Base-by-base conservation (phyloP, 1,140 invertebrate genomes). In the Diachasmimorpha longicaudata region DNA sequence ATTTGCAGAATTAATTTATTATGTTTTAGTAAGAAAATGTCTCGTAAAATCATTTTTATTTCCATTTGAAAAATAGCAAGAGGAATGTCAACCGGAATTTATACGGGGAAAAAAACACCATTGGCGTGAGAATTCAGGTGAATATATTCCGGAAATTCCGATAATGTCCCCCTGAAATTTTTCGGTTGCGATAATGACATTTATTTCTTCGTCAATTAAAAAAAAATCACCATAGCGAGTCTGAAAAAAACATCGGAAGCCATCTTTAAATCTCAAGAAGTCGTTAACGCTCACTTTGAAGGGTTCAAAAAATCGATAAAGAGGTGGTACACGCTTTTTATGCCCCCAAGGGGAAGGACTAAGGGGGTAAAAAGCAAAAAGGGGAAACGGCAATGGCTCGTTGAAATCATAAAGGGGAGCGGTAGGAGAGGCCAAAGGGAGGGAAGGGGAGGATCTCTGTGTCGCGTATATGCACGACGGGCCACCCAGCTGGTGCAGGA, bases 401-500 rank as follows among this genome's bases (percentile, higher is more conserved):
- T 63, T 63, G 58, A 72, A 55, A 71, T 48, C 23, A 52, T 52
- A 46, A 46, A 71, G 39, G 37, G 44, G 9, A n/a, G 37, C 10
- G 37, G 44, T 52, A 16, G 48, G 48, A 19, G 44, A 70, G 74
- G 52, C 19, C 58, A 67, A 63, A 31, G 69, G 25, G 55, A 31
- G 69, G 25, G 55, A 2, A 67, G 39, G 44, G n/a, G 67, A 63
- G 77, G 19, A 21, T 73, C 52, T 52, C 36, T 44, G 67, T 67
- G 48, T 76, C 70, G 31, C 77, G 72, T 36, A 72, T 82, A 82
- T 83, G 80, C 80, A 82, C 81, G 80, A 83, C 79, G 83, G 83
- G 81, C 85, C 84, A 86, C 83, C 85, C 85, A 85, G 80, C 81
- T 81, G 79, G 83, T 80, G 82, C 81, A 81, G 82, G 77, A 82